Conservation (phyloP, 2,888 invertebrate species). For the Limenitis camilla region DNA sequence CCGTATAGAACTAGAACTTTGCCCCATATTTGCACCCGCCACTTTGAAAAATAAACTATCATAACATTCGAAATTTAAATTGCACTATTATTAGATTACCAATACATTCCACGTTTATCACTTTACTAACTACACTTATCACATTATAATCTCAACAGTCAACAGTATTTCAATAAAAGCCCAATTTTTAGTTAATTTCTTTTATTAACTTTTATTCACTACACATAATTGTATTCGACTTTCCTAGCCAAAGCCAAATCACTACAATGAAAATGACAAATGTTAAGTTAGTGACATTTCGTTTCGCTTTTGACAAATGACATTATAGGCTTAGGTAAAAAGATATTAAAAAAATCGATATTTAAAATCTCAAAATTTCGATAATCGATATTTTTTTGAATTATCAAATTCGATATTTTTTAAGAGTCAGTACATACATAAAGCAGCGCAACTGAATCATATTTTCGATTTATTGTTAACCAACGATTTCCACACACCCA, state of each 20-base stretch:
- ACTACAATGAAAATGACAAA: constrained; percentile 16
- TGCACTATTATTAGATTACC: constrained; percentile 50
- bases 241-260: constrained; percentile 14
- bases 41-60: constrained; percentile 33
- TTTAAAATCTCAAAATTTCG: no score
- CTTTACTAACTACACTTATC: constrained; percentile 23
- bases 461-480: no score
- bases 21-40: constrained; percentile 59
- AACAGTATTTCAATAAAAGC: constrained; percentile 5
- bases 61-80: constrained; percentile 38
- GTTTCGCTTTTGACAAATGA: constrained; percentile 12
- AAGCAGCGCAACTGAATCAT: no score
- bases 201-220: constrained; percentile 2
- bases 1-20: constrained; percentile 65
- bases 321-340: no score
- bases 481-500: no score
- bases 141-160: constrained; percentile 16
- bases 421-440: no score
- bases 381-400: no score
- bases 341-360: no score
- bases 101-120: constrained; percentile 21
- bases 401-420: no score
- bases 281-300: constrained; percentile 2
- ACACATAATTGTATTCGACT: constrained; percentile 7
- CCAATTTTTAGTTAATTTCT: constrained; percentile 6